Base-by-base conservation (phyloP, 2,113 vertebrate genomes). In the Orthonyx spaldingii region DNA sequence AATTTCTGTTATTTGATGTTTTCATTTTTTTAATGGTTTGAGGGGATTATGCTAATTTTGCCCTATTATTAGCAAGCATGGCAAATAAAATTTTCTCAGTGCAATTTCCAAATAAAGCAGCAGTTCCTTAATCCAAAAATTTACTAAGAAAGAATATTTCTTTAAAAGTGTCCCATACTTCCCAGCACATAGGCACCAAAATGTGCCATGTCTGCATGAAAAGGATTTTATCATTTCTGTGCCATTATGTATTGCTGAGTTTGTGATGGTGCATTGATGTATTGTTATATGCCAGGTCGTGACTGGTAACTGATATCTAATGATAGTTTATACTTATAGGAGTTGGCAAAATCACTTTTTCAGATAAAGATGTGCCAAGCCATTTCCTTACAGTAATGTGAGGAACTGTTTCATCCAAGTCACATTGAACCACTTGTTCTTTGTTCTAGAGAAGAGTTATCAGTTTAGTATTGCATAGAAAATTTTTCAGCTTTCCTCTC, bases 21-120 rank as follows among this genome's bases (percentile, higher is more conserved):
- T 63, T 28, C 37, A 32, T 23, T 68, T 72, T 75, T 93, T 46
- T 80, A 93, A 69, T 37, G 39, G 7, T 8, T 49, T 70, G 55
- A 94, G 46, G 14, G 21, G 56, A 84, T 93, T 94, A 93, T 90
- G 80, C 30, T 89, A 84, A 74, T 65, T 69, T 24, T 56, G 39
- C 11, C 21, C 69, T 13, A 4, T 56, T 61, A 61, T 37, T 93
- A 91, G 50, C 6, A 74, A 64, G 56, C 61, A 9, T 18, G 26
- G 33, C 35, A 88, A 81, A 49, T 56, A 20, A 47, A 17, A 41
- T 66, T 81, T 87, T 83, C 49, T 49, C n/a, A 46, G 27, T 44
- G 33, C 17, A 5, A 32, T 61, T 94, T 92, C 71, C 71, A 90
- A 92, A 63, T 64, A 83, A 80, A 77, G 6, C 17, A 80, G 20